phyloP scores from a whole-genome alignment of 2,888 invertebrate genomes.

The Hofmannophila pseudospretella region DNA sequence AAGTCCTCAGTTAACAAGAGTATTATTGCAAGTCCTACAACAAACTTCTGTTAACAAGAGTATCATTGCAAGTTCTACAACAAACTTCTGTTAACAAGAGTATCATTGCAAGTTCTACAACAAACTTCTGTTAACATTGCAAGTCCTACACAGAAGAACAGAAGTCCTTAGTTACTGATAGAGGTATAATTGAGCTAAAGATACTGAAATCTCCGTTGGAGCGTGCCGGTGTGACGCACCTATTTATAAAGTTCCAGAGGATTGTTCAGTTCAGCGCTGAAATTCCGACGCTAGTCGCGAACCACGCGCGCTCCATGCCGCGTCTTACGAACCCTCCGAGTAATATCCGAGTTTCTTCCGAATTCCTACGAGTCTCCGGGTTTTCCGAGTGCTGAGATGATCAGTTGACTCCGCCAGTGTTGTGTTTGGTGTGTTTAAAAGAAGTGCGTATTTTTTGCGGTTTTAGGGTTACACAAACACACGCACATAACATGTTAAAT shows the following conservation, averaged over 20 bases:
- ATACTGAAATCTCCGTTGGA: conserved; percentile 23
- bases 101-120: too few species aligned
- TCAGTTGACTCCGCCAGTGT: conserved; percentile 34
- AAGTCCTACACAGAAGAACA: too few species aligned
- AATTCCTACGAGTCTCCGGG: conserved; percentile 14
- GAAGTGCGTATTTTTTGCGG: conserved; percentile 46
- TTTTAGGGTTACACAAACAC: conserved; percentile 27
- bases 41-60: too few species aligned
- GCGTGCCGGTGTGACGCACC: conserved; percentile 49
- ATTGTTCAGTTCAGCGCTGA: conserved; percentile 59
- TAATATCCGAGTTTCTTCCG: conserved; percentile 18
- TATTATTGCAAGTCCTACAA: too few species aligned
- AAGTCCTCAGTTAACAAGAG: too few species aligned
- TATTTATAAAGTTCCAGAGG: conserved; percentile 78
- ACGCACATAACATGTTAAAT: conserved; percentile 20
- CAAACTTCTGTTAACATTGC: too few species aligned
- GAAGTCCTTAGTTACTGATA: too few species aligned
- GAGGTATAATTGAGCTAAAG: conserved; percentile 2
- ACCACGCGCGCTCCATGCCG: conserved; percentile 47
- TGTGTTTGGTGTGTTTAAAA: conserved; percentile 34
- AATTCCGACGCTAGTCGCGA: conserved; percentile 65
- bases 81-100: too few species aligned
- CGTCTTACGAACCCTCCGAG: conserved; percentile 30
- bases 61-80: too few species aligned
- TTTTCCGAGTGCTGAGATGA: conserved; percentile 29